phyloP scores from a whole-genome alignment of 2,888 invertebrate genomes.

The Euzophera pinguis region DNA sequence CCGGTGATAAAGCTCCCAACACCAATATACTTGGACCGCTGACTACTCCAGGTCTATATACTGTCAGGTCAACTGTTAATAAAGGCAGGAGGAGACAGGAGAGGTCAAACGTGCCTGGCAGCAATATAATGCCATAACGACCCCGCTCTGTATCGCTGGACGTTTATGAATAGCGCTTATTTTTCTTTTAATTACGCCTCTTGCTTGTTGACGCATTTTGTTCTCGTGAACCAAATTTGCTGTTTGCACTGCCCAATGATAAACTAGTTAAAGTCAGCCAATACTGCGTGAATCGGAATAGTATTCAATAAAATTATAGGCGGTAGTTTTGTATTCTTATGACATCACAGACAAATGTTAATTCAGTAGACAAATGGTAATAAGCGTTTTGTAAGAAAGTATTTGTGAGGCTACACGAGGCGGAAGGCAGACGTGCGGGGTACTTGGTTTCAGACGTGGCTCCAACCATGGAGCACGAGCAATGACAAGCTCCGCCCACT shows the following conservation, averaged over 20 bases:
- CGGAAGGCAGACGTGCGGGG: too few species aligned
- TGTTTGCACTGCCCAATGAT: constrained; percentile 1
- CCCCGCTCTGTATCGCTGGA: constrained; percentile 61
- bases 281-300: too few species aligned
- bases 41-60: constrained; percentile 18
- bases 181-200: constrained; percentile 76
- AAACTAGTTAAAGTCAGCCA: too few species aligned
- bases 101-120: constrained; percentile 43
- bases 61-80: constrained; percentile 20
- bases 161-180: constrained; percentile 77
- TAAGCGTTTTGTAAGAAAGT: too few species aligned
- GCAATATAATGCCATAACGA: constrained; percentile 58
- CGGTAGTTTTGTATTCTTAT: too few species aligned
- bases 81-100: constrained; percentile 25
- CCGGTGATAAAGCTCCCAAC: constrained; percentile 58
- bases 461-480: too few species aligned
- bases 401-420: too few species aligned
- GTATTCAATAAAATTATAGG: too few species aligned
- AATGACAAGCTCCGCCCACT: too few species aligned
- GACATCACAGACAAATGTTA: too few species aligned
- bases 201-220: constrained; percentile 52
- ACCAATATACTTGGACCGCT: constrained; percentile 42
- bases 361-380: too few species aligned
- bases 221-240: constrained; percentile 22
- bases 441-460: too few species aligned